Conservation (phyloP, 2,113 vertebrate species). For the Carassius gibelio region DNA sequence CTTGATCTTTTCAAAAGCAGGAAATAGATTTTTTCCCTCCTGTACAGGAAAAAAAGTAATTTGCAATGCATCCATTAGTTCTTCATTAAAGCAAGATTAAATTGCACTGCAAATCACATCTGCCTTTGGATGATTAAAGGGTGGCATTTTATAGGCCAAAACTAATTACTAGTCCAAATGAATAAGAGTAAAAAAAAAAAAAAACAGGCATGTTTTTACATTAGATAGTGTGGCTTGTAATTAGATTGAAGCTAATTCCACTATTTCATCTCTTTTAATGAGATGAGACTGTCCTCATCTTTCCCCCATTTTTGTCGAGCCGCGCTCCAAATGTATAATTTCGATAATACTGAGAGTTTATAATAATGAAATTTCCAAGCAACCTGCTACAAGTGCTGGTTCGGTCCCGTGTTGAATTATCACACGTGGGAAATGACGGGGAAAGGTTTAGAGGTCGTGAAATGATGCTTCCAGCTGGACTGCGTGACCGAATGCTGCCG, state of each 20-base stretch:
- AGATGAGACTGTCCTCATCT: constrained; percentile 96
- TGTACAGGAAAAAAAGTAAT: constrained; percentile 92
- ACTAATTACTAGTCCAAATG: constrained; percentile 99
- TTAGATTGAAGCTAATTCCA: constrained; percentile 99
- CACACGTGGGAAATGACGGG: constrained; percentile 66
- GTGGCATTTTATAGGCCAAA: constrained; percentile 99
- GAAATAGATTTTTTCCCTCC: constrained; percentile 94
- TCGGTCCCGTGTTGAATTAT: constrained; percentile 87
- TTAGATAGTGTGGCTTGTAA: constrained; percentile 99
- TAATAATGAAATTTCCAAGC: constrained; percentile 95
- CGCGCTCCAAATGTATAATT: constrained; percentile 97
- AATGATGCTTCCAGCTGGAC: constrained; percentile 38
- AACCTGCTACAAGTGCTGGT: constrained; percentile 95
- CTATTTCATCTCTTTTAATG: constrained; percentile 99
- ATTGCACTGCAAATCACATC: constrained; percentile 99
- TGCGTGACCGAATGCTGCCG: background rate
- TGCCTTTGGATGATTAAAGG: constrained; percentile 99
- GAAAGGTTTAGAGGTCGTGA: constrained; percentile 39
- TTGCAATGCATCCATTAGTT: constrained; percentile 99
- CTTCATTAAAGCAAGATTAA: constrained; percentile 99
- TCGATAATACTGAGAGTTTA: constrained; percentile 97
- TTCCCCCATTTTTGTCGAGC: constrained; percentile 82
- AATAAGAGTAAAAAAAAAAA: constrained; percentile 88
- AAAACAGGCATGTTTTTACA: constrained; percentile 99
- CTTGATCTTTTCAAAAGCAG: constrained; percentile 99